A percentile compares a stretch with the other conserved stretches of the same genome.
phyloP scores from a whole-genome alignment of 2,797 vertebrate species.

The Rousettus madagascariensis region DNA sequence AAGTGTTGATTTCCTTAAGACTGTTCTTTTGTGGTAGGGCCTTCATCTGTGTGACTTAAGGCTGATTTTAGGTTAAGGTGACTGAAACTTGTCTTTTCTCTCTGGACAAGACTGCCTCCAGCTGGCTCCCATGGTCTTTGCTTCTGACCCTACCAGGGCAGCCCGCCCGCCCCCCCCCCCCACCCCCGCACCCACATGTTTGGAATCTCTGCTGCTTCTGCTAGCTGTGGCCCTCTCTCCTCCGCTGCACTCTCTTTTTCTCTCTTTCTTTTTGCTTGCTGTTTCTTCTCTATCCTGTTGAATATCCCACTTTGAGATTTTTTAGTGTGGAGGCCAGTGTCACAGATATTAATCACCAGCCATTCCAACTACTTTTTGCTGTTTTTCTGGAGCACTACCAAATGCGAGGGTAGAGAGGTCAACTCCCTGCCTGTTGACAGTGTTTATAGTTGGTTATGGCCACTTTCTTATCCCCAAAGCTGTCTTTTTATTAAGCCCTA shows the following conservation, averaged over 20 bases:
- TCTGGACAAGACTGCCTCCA: neutral
- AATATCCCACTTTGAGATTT: neutral
- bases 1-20: neutral
- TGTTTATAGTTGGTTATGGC: neutral
- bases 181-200: too few species aligned
- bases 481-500: neutral
- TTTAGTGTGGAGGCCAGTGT: neutral
- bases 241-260: neutral
- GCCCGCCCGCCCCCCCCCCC: too few species aligned
- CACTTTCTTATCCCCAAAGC: neutral
- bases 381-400: neutral
- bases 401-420: neutral
- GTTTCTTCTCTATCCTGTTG: neutral
- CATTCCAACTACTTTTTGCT: neutral
- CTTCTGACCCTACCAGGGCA: neutral
- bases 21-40: neutral
- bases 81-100: neutral
- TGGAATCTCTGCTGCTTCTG: neutral
- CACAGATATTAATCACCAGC: neutral
- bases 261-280: neutral
- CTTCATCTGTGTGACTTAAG: neutral
- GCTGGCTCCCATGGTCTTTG: fast-evolving
- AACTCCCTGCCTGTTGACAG: neutral
- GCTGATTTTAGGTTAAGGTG: neutral
- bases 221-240: neutral